phyloP scores from a whole-genome alignment of 2,113 vertebrate species.

The Halichoerus grypus region DNA sequence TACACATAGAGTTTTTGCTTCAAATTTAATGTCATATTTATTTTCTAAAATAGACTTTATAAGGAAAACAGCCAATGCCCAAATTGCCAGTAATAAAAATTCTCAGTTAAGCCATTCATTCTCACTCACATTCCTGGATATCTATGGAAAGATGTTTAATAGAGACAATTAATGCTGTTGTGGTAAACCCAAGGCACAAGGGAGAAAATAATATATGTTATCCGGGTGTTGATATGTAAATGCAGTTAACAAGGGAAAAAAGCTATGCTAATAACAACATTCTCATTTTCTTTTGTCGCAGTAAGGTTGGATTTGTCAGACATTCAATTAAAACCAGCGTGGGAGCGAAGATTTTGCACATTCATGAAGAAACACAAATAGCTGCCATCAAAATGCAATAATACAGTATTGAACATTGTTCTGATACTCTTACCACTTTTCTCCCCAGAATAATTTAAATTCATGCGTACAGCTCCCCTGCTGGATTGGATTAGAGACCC shows the following conservation, averaged over 20 bases:
- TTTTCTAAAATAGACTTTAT: neutral
- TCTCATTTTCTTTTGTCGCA: slow-evolving; percentile 2
- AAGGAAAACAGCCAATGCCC: neutral
- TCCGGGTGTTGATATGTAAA: neutral
- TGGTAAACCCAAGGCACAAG: neutral
- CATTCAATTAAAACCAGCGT: neutral
- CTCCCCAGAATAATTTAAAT: neutral
- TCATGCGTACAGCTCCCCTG: neutral
- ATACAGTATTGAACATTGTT: neutral
- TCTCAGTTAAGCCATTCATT: neutral
- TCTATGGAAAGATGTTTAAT: neutral
- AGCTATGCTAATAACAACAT: neutral
- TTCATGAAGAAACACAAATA: neutral
- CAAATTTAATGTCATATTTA: neutral
- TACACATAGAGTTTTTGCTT: neutral
- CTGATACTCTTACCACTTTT: neutral
- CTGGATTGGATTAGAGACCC: neutral
- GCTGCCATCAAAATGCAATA: neutral
- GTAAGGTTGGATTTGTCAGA: neutral
- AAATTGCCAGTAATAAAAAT: neutral
- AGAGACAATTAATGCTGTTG: neutral
- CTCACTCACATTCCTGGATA: neutral
- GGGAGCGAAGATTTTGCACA: slow-evolving; percentile 2
- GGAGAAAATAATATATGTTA: neutral
- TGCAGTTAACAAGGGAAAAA: neutral